phyloP scores from a whole-genome alignment of 2,797 vertebrate species.

The Danio tinwini region DNA sequence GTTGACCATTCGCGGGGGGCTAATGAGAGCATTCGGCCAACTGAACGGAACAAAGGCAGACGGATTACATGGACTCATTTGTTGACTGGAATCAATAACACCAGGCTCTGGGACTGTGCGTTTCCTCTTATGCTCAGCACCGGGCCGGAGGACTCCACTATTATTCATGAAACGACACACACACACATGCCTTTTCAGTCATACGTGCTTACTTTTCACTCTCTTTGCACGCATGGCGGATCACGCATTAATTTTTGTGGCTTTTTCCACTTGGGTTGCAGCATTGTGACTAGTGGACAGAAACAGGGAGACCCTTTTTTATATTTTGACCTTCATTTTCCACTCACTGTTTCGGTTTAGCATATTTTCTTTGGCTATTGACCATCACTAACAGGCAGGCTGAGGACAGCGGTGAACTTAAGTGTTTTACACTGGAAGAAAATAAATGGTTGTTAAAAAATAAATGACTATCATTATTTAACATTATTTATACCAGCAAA shows the following conservation, averaged over 20 bases:
- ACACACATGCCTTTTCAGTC: constrained; percentile 31
- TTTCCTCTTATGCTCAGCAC: constrained; percentile 40
- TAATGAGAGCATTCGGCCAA: constrained; percentile 81
- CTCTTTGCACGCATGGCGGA: constrained; percentile 37
- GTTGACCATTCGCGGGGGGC: constrained; percentile 77
- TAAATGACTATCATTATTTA: no score
- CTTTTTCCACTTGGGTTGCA: constrained; percentile 51
- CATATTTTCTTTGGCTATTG: constrained; percentile 36
- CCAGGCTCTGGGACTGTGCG: constrained; percentile 61
- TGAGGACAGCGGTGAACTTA: not conserved
- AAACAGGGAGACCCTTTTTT: constrained; percentile 19
- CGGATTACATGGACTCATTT: constrained; percentile 76
- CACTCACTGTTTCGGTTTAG: constrained; percentile 30
- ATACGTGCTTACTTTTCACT: constrained; percentile 11
- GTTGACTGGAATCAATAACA: constrained; percentile 78
- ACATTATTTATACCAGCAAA: no score
- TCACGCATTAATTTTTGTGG: constrained; percentile 49
- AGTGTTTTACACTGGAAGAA: no score
- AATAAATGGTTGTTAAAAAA: no score
- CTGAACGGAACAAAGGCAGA: constrained; percentile 80
- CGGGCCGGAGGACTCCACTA: constrained; percentile 10
- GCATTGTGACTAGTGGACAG: constrained; percentile 30
- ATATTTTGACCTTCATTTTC: constrained; percentile 33
- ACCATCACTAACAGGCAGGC: constrained; percentile 31
- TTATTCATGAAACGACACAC: constrained; percentile 45